Base-by-base conservation (phyloP, 2,888 invertebrate genomes). In the Drepana falcataria region DNA sequence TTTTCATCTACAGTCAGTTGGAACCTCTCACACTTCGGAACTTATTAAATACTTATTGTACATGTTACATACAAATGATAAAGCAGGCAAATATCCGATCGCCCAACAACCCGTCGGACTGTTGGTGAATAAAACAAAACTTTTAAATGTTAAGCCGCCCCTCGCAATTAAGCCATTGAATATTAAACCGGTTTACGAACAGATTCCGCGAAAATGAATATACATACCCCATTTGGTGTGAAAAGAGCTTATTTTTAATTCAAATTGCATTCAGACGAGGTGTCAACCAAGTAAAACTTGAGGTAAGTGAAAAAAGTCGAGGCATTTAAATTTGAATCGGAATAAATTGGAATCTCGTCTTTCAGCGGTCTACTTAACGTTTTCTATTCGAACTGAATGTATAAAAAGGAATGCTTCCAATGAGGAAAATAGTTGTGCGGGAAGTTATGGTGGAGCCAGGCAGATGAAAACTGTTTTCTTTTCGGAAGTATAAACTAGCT, bases 271-370 rank as follows among this genome's bases (percentile, higher is more conserved):
- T 54, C 55, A 51, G 6, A 3, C 35, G 51, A 53, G 53, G 57
- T 53, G 54, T 51, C 51, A 35, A 51, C 40, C 47, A 47, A 51
- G 49, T 33, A 51, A 51, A 41, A 47, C 21, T 6, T 48, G 52
- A 55, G 56, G 47, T 35, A 33, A 53, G 41, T 34, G 34, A 41
- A 48, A 48, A 48, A 48, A 48, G 33, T 49, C 52, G 44, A 54
- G 49, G 55, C 57, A 69, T 69, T 68, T 63, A 63, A 65, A 68
- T 65, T 54, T 64, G 65, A 65, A 63, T 64, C 59, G 61, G 54
- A 58, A 62, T 58, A 66, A 73, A 71, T 73, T 69, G 64, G 63
- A 68, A 66, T 51, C 54, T 65, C 59, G 54, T 55, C 54, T 56
- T 54, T 57, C 57, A 51, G 35, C 47, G 6, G 55, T 57, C 61